Percentiles rank a stretch among this genome's conserved stretches.
Evolutionary conservation across 2,797 vertebrate species (phyloP).

Genomic region (Margarornis squamiger): DNA sequence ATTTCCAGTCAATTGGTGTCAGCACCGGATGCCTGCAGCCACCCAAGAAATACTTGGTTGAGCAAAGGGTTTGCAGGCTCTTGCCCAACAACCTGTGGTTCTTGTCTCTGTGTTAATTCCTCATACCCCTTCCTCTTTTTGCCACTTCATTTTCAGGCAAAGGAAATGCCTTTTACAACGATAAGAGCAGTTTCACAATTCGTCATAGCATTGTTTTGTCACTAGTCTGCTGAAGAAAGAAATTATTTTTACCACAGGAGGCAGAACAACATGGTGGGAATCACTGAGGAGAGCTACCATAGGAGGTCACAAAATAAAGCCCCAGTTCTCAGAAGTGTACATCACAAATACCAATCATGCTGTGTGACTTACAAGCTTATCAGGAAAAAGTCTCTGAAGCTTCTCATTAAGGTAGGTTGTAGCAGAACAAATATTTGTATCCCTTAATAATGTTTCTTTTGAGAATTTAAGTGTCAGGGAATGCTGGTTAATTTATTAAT

Average conservation of each 20-base stretch:
- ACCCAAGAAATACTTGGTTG: accelerated
- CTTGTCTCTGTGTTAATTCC: background rate
- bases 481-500: background rate
- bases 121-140: background rate
- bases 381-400: background rate
- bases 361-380: accelerated
- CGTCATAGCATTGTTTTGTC: background rate
- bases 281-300: background rate
- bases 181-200: background rate
- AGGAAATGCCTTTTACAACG: background rate
- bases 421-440: background rate
- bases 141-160: background rate
- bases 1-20: background rate
- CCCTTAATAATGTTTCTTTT: background rate
- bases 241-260: background rate
- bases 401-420: background rate
- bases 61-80: background rate
- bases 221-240: background rate
- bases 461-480: background rate
- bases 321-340: background rate
- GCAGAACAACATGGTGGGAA: background rate
- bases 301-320: background rate
- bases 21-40: accelerated
- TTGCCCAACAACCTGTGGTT: background rate
- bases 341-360: background rate